phyloP scores from a whole-genome alignment of 2,797 vertebrate genomes.

The Masticophis lateralis region DNA sequence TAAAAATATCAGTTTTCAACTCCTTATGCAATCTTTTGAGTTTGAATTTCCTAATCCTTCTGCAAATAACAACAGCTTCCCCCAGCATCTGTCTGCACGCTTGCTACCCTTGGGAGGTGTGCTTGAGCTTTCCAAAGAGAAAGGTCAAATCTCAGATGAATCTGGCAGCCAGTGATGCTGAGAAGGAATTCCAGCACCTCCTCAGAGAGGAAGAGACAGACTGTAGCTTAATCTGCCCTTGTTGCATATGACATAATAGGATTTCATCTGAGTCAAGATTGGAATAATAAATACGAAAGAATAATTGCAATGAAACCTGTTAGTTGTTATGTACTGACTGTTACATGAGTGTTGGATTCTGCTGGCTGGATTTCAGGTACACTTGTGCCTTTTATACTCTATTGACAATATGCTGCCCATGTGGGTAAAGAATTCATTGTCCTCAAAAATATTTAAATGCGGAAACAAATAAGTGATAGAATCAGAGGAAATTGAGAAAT shows the following conservation, averaged over 20 bases:
- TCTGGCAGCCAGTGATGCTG: background rate
- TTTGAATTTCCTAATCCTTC: background rate
- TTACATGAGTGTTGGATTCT: background rate
- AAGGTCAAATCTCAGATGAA: background rate
- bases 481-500: background rate
- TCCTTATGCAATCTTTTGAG: background rate
- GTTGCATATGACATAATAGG: background rate
- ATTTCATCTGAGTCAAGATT: background rate
- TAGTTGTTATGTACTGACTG: background rate
- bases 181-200: background rate
- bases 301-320: background rate
- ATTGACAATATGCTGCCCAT: background rate
- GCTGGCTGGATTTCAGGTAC: background rate
- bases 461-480: background rate
- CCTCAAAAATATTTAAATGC: background rate
- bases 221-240: background rate
- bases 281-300: background rate
- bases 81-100: background rate
- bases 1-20: slow-evolving; percentile 3
- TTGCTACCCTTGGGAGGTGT: background rate
- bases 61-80: background rate
- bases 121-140: background rate
- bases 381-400: background rate
- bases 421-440: background rate
- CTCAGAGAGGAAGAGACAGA: background rate